Evolutionary conservation across 2,113 vertebrate genomes (phyloP), one percentile per base, ranked within the genome.

Genomic region (Platycercus adscitus): DNA sequence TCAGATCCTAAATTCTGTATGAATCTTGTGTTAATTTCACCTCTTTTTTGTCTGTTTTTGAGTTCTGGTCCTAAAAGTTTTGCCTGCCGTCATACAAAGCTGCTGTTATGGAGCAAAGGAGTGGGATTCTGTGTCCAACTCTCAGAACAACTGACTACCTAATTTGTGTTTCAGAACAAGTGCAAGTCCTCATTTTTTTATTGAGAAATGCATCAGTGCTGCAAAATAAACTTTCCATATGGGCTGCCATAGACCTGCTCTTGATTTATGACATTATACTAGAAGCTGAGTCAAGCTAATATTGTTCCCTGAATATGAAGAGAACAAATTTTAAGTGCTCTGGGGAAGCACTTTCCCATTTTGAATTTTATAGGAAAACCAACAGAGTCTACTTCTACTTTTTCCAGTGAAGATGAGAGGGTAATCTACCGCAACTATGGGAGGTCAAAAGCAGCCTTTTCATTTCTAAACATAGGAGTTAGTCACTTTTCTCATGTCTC

Each of bases 271-370:
- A 44, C 39, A 6, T 52, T 82, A 43, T 37, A 53, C 49, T 60
- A 82, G 61, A 69, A 95, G 73, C 31, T 84, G 73, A 94, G 63
- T 37, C 72, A 89, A 94, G 91, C 44, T 80, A 76, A 76, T 82
- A 72, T 31, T 61, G 35, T 92, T 92, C 37, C 47, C 78, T 55
- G 69, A 37, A 31, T 91, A 91, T 11, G 68, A 53, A 65, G 58
- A 78, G 73, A 87, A 76, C 11, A 50, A 78, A 80, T 72, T 79
- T 55, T 61, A 80, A 85, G 65, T 55, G 61, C 52, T 89, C 20
- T 41, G 11, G 56, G 91, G 52, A 84, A 91, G 37, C 0, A 0
- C 5, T 82, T 72, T 77, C 61, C 61, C 46, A n/a, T 69, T 89
- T 80, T 91, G 70, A 78, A 70, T 79, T 89, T 92, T 55, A 89